These are phyloP conservation scores for Numenius phaeopus DNA, from an alignment of 2,797 vertebrate genomes.

Conservation along the genomic window DNA sequence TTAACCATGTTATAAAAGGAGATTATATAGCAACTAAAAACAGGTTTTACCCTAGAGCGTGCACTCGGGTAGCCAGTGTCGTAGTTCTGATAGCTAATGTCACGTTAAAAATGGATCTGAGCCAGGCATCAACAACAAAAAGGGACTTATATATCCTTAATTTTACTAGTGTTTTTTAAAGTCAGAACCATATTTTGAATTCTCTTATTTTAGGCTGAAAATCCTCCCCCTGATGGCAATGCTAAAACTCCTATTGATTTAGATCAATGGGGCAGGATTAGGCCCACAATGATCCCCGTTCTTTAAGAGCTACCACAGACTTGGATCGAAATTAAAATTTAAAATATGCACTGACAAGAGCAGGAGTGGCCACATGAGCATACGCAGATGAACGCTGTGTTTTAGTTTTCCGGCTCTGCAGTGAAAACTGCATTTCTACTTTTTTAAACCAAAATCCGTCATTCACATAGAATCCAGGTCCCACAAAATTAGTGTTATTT, in stretches of 20 bases:
- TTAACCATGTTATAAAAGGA: slow-evolving; percentile 29
- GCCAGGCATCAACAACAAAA: slow-evolving; percentile 26
- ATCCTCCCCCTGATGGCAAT: background rate
- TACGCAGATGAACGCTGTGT: background rate
- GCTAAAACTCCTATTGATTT: background rate
- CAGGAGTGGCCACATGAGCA: background rate
- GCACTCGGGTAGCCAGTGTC: background rate
- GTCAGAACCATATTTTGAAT: background rate
- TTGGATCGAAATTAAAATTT: background rate
- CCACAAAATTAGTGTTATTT: background rate
- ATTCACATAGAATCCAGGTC: background rate
- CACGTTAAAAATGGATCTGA: slow-evolving; percentile 16
- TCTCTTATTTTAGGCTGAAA: background rate
- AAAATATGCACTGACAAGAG: background rate
- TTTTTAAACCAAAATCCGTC: background rate
- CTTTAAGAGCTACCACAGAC: background rate
- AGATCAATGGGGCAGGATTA: background rate
- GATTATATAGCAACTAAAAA: slow-evolving; percentile 52
- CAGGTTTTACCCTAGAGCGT: slow-evolving; percentile 35
- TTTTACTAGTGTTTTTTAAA: slow-evolving; percentile 8
- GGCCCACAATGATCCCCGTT: background rate
- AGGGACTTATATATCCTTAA: background rate
- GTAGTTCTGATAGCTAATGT: slow-evolving; percentile 32
- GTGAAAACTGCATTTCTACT: background rate
- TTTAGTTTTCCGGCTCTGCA: background rate